A percentile compares a stretch with the other conserved stretches of the same genome.
Conservation (phyloP, 1,140 invertebrate species). For the Musca vetustissima region DNA sequence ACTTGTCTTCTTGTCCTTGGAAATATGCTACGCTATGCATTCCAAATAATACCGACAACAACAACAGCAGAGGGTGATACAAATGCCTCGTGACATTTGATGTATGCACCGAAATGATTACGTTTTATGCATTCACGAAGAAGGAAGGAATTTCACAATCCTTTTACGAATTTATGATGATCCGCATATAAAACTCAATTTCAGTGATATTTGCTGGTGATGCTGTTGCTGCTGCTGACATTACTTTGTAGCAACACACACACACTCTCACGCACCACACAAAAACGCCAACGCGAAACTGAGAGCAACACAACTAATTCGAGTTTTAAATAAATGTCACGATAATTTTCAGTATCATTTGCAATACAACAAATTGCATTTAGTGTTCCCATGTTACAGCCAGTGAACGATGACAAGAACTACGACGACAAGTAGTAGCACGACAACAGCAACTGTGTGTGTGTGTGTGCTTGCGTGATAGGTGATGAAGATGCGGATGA, state of each 20-base stretch:
- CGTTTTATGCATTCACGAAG: too few relatives aligned
- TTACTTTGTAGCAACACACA: background rate
- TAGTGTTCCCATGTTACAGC: slow-evolving; percentile 19
- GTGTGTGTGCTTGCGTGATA: too few relatives aligned
- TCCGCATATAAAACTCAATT: slow-evolving; percentile 17
- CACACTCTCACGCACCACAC: background rate
- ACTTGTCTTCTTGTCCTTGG: too few relatives aligned
- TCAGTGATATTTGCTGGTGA: background rate
- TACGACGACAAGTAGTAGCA: too few relatives aligned
- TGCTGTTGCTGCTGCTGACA: background rate
- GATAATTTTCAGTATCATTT: slow-evolving; percentile 24
- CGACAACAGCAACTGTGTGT: too few relatives aligned
- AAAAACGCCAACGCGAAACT: background rate
- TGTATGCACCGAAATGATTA: too few relatives aligned
- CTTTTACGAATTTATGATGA: slow-evolving; percentile 12
- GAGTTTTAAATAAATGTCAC: slow-evolving; percentile 23
- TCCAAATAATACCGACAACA: too few relatives aligned
- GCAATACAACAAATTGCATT: slow-evolving; percentile 24
- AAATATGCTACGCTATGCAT: too few relatives aligned
- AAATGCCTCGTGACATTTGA: too few relatives aligned
- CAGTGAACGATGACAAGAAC: too few relatives aligned
- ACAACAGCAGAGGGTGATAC: too few relatives aligned
- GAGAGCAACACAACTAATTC: slow-evolving; percentile 12
- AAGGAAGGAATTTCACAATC: background rate
- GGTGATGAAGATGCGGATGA: too few relatives aligned